phyloP scores from a whole-genome alignment of 2,113 vertebrate species.

The Pomatostomus ruficeps region DNA sequence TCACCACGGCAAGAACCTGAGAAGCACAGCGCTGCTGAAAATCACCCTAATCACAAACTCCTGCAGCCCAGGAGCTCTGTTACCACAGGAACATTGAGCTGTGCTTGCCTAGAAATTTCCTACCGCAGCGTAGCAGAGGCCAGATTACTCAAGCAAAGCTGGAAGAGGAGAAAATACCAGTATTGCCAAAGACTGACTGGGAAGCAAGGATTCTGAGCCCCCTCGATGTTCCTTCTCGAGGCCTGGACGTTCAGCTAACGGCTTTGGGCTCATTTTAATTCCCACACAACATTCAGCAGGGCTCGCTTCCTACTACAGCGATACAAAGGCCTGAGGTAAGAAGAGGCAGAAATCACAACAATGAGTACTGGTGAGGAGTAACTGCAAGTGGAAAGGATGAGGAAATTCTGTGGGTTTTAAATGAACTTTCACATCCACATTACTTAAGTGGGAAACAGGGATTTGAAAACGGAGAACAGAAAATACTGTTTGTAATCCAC shows the following conservation, averaged over 20 bases:
- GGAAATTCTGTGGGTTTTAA: not conserved
- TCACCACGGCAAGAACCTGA: not conserved
- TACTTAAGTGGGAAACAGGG: not conserved
- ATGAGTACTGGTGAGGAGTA: not conserved
- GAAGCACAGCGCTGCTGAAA: not conserved
- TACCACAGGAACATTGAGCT: not conserved
- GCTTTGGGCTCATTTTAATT: not conserved
- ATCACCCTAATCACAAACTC: not conserved
- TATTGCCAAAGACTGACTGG: not conserved
- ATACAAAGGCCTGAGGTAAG: not conserved
- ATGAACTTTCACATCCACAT: not conserved
- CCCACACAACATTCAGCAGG: not conserved
- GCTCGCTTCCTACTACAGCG: accelerated
- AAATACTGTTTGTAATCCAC: not conserved
- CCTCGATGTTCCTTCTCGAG: not conserved
- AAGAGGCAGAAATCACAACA: not conserved
- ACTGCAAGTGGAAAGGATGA: not conserved
- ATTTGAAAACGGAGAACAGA: not conserved
- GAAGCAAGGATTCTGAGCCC: not conserved
- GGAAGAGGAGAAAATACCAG: not conserved
- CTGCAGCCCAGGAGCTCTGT: not conserved
- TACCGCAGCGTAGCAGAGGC: not conserved
- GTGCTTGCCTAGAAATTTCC: not conserved
- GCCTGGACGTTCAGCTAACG: not conserved
- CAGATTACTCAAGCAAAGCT: not conserved